phyloP scores from a whole-genome alignment of 2,888 invertebrate species.

The Odontocerum albicorne region DNA sequence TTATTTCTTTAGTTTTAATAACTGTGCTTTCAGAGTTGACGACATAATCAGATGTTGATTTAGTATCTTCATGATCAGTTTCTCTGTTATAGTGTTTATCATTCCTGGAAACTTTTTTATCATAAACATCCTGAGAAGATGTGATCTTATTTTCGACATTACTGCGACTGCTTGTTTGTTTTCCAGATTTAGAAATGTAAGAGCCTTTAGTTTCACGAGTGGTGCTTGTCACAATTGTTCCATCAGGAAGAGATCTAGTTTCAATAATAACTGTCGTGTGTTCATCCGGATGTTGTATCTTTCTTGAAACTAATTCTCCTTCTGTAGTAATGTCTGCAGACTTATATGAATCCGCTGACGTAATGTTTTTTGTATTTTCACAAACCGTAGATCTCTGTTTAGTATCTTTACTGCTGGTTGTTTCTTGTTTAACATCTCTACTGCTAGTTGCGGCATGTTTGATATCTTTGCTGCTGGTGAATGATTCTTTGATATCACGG shows the following conservation, averaged over 20 bases:
- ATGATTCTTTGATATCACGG: background rate
- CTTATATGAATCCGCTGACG: conserved; percentile 9
- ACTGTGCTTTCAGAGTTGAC: conserved; percentile 4
- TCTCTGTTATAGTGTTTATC: conserved; percentile 7
- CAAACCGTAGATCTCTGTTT: too few relatives aligned
- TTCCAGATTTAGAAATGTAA: conserved; percentile 25
- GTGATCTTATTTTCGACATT: too few relatives aligned
- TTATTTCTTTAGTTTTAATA: conserved; percentile 1
- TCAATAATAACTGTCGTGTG: conserved; percentile 68
- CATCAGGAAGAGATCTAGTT: conserved; percentile 66
- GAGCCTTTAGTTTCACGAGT: conserved; percentile 60
- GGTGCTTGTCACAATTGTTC: conserved; percentile 68
- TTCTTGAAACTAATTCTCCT: conserved; percentile 59
- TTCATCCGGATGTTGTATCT: conserved; percentile 64
- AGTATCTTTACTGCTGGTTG: conserved; percentile 10
- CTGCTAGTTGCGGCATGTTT: background rate
- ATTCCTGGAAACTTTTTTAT: conserved; percentile 9
- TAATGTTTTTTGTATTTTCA: too few relatives aligned
- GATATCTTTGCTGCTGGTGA: background rate
- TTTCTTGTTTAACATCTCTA: conserved; percentile 7
- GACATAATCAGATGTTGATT: background rate
- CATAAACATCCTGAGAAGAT: too few relatives aligned
- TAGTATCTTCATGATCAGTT: background rate
- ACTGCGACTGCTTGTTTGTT: conserved; percentile 10
- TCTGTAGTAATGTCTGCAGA: conserved; percentile 14